A percentile compares a stretch with the other conserved stretches of the same genome.
Evolutionary conservation across 2,113 vertebrate species (phyloP).

Genomic region (Oceanites oceanicus): DNA sequence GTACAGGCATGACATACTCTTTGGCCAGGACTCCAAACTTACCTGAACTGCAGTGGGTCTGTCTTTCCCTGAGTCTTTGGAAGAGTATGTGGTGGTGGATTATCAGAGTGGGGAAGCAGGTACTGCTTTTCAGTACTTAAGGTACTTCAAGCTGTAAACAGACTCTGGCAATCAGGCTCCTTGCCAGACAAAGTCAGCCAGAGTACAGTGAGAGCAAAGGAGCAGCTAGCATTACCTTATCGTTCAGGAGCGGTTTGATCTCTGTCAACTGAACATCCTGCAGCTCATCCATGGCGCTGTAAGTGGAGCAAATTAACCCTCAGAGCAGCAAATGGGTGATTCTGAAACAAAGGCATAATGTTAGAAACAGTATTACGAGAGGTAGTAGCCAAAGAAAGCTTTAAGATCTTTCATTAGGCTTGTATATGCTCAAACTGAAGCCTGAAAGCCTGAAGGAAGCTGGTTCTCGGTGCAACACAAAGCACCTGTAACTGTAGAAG

Average conservation of each 20-base stretch:
- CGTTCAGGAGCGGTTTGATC: slow-evolving; percentile 92
- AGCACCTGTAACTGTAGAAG: not conserved
- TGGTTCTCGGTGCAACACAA: not conserved
- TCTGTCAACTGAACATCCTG: slow-evolving; percentile 95
- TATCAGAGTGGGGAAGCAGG: not conserved
- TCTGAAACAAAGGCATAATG: slow-evolving; percentile 58
- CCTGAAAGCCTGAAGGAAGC: not conserved
- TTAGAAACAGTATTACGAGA: not conserved
- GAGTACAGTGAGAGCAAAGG: not conserved
- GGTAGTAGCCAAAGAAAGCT: not conserved
- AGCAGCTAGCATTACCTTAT: slow-evolving; percentile 80
- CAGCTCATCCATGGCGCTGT: slow-evolving; percentile 87
- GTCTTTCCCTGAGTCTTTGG: not conserved
- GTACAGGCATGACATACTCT: not conserved
- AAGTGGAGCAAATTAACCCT: not conserved
- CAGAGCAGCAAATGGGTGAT: slow-evolving; percentile 18
- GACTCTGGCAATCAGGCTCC: not conserved
- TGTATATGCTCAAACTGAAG: not conserved
- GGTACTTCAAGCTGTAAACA: not conserved
- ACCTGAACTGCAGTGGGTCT: not conserved
- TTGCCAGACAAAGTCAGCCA: not conserved
- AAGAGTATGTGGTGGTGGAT: not conserved
- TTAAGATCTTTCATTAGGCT: not conserved
- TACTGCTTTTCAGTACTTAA: not conserved
- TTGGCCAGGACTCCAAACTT: not conserved